Conservation (phyloP, 2,888 invertebrate species). For the Nematopogon swammerdamellus region DNA sequence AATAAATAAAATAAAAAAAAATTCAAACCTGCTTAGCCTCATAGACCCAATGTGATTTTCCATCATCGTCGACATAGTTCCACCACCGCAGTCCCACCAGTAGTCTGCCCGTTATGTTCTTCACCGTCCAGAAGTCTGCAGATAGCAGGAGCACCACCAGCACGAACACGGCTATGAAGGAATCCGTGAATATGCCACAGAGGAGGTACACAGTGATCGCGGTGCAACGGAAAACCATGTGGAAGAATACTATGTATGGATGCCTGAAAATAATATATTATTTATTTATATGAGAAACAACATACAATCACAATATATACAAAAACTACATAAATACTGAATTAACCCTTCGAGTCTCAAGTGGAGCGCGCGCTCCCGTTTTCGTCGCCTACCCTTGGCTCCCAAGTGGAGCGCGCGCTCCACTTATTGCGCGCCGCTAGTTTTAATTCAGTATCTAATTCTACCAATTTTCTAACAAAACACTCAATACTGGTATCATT, state of each 20-base stretch:
- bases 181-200: conserved; percentile 85
- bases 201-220: conserved; percentile 87
- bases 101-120: conserved; percentile 92
- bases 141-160: conserved; percentile 85
- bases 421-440: too few relatives aligned
- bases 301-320: neutral
- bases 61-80: conserved; percentile 98
- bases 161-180: conserved; percentile 96
- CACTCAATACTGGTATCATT: too few relatives aligned
- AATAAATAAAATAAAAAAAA: too few relatives aligned
- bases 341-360: too few relatives aligned
- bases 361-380: too few relatives aligned
- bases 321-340: neutral
- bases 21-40: conserved; percentile 82
- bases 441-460: too few relatives aligned
- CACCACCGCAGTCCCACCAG: conserved; percentile 98
- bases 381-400: too few relatives aligned
- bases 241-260: conserved; percentile 90
- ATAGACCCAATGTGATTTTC: conserved; percentile 97
- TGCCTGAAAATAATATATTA: conserved; percentile 60
- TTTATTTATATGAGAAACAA: neutral
- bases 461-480: too few relatives aligned
- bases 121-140: conserved; percentile 99
- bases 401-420: too few relatives aligned
- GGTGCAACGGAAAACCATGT: conserved; percentile 80